Evolutionary conservation across 1,140 invertebrate genomes (phyloP).

Genomic region (Drusus annulatus): DNA sequence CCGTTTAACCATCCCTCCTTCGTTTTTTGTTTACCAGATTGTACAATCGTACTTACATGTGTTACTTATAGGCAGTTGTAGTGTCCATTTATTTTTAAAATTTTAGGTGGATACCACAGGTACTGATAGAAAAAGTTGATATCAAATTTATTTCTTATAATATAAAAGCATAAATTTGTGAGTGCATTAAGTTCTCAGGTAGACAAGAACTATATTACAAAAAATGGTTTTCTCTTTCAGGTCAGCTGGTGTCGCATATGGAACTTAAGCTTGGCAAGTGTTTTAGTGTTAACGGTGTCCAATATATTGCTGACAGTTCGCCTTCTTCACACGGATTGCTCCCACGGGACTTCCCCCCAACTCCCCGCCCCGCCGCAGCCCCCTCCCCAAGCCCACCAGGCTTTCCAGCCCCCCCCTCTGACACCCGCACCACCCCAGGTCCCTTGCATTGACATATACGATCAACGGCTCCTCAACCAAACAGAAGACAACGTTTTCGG

Average conservation of each 20-base stretch:
- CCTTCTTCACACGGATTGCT: slow-evolving; percentile 72
- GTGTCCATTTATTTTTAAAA: no score
- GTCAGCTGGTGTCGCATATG: slow-evolving; percentile 77
- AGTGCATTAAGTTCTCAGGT: no score
- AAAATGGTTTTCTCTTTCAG: slow-evolving; percentile 42
- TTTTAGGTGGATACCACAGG: no score
- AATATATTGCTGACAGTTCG: slow-evolving; percentile 81
- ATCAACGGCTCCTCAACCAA: slow-evolving; percentile 61
- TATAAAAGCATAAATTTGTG: background rate
- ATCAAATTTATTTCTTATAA: background rate
- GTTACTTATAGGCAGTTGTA: no score
- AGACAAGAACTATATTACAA: background rate
- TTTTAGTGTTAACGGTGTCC: slow-evolving; percentile 77
- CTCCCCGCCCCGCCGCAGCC: slow-evolving; percentile 59
- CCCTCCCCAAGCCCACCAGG: background rate
- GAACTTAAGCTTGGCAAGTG: slow-evolving; percentile 77
- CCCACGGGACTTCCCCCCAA: slow-evolving; percentile 54
- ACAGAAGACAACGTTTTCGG: slow-evolving; percentile 70
- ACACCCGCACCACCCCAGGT: slow-evolving; percentile 61
- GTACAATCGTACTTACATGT: no score
- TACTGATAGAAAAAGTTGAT: no score
- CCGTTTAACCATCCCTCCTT: no score
- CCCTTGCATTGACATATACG: slow-evolving; percentile 63
- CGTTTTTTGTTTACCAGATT: no score
- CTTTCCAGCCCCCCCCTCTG: slow-evolving; percentile 61